Evolutionary conservation across 2,113 vertebrate species (phyloP).

Genomic region (Neodon shergylaensis): DNA sequence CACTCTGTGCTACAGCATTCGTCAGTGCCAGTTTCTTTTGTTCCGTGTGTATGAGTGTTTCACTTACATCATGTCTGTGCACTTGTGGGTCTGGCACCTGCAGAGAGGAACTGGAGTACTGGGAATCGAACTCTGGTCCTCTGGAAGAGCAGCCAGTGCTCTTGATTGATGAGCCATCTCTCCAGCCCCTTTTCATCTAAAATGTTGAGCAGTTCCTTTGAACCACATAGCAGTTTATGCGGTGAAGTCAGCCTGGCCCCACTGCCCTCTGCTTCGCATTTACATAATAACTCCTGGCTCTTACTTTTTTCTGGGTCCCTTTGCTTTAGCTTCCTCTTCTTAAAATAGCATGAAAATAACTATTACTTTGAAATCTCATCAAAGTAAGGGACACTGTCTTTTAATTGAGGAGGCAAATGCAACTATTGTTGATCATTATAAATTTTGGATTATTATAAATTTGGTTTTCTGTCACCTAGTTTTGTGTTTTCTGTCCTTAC

Average conservation of each 20-base stretch:
- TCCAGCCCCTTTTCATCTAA: not conserved
- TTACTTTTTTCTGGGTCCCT: slow-evolving; percentile 6
- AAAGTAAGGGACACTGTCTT: not conserved
- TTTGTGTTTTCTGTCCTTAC: not conserved
- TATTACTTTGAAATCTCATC: slow-evolving; percentile 44
- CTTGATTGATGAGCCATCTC: not conserved
- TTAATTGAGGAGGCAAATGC: not conserved
- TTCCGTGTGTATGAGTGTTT: not conserved
- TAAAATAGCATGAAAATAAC: slow-evolving; percentile 34
- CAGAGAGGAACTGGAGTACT: not conserved
- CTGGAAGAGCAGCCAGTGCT: not conserved
- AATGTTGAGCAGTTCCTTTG: slow-evolving; percentile 22
- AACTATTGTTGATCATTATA: not conserved
- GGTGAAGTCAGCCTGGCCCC: slow-evolving; percentile 23
- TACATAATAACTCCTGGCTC: not conserved
- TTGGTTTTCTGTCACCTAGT: not conserved
- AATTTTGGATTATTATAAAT: not conserved
- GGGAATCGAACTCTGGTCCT: not conserved
- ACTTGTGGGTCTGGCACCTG: no score
- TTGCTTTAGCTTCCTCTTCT: slow-evolving; percentile 38
- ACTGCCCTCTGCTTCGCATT: not conserved
- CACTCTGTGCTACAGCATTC: not conserved
- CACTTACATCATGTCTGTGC: not conserved
- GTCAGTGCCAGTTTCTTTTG: not conserved
- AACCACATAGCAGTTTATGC: not conserved